Conservation (phyloP, 1,140 invertebrate genomes). For the Aethina tumida region DNA sequence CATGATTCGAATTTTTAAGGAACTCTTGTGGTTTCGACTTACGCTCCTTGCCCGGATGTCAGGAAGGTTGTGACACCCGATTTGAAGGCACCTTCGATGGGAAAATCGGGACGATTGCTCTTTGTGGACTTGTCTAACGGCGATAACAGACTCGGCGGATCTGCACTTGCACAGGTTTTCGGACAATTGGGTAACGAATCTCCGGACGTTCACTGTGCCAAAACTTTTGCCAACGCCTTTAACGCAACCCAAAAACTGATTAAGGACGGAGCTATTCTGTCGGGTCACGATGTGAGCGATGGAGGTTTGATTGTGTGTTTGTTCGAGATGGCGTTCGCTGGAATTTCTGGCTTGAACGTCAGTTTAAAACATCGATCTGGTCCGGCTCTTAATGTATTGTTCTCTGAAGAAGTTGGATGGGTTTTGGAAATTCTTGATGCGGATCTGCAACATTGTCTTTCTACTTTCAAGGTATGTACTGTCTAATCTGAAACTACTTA, state of each 20-base stretch:
- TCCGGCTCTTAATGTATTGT: constrained; percentile 58
- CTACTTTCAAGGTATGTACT: constrained; percentile 28
- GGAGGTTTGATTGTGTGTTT: constrained; percentile 85
- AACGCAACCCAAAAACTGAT: constrained; percentile 74
- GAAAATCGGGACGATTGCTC: constrained; percentile 46
- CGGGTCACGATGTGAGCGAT: constrained; percentile 97
- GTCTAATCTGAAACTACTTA: constrained; percentile 4
- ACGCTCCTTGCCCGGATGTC: constrained; percentile 88
- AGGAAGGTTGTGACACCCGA: constrained; percentile 76
- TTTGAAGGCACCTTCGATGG: constrained; percentile 57
- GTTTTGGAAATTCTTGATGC: constrained; percentile 71
- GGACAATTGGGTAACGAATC: constrained; percentile 70
- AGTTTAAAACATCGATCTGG: constrained; percentile 50
- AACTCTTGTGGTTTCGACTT: constrained; percentile 88
- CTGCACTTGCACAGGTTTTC: constrained; percentile 84
- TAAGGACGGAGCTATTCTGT: constrained; percentile 57
- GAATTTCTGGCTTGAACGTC: constrained; percentile 68
- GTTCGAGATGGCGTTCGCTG: constrained; percentile 92
- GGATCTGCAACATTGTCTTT: constrained; percentile 43
- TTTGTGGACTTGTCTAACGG: constrained; percentile 60
- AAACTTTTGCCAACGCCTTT: constrained; percentile 64
- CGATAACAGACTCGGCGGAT: constrained; percentile 71
- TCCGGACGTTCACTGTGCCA: constrained; percentile 70
- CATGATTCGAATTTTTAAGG: too few species aligned
- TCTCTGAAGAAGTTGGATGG: constrained; percentile 87